These are phyloP conservation scores for Syngnathus floridae DNA, from an alignment of 2,113 vertebrate species.

Conservation along the genomic window DNA sequence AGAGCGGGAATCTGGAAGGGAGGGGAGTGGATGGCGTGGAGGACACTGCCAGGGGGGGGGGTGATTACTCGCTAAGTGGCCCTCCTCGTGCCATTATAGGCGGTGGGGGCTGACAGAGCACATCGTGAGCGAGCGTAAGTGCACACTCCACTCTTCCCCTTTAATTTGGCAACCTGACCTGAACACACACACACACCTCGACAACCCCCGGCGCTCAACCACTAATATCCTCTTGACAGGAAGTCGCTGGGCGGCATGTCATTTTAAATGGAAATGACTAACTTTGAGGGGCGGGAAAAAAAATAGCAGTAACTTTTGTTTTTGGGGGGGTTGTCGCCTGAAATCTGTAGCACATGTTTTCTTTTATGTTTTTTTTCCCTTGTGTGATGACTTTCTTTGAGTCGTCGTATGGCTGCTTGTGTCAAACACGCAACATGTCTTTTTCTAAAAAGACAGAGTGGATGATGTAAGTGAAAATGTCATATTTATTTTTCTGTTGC, in stretches of 20 bases:
- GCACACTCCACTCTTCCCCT: constrained; percentile 61
- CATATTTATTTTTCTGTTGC: background rate
- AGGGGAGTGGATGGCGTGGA: constrained; percentile 20
- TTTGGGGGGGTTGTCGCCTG: background rate
- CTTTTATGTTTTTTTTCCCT: background rate
- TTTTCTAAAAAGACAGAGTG: background rate
- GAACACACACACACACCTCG: constrained; percentile 4
- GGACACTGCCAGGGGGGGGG: constrained; percentile 48
- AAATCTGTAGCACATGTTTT: background rate
- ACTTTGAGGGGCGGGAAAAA: background rate
- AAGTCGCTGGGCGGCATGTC: constrained; percentile 32
- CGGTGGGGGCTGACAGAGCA: constrained; percentile 59
- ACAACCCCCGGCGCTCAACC: constrained; percentile 36
- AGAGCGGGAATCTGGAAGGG: constrained; percentile 51
- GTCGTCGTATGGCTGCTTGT: background rate
- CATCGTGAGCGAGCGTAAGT: constrained; percentile 58
- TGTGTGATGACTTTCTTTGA: background rate
- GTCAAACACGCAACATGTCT: background rate
- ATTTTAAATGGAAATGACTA: constrained; percentile 4
- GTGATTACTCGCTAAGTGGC: constrained; percentile 72
- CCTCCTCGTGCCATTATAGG: constrained; percentile 65
- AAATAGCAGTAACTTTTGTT: background rate
- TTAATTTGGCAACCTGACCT: constrained; percentile 59
- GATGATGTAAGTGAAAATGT: background rate
- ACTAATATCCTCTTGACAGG: constrained; percentile 52